These are phyloP conservation scores for Silurus meridionalis DNA, from an alignment of 2,113 vertebrate species.

Conservation along the genomic window DNA sequence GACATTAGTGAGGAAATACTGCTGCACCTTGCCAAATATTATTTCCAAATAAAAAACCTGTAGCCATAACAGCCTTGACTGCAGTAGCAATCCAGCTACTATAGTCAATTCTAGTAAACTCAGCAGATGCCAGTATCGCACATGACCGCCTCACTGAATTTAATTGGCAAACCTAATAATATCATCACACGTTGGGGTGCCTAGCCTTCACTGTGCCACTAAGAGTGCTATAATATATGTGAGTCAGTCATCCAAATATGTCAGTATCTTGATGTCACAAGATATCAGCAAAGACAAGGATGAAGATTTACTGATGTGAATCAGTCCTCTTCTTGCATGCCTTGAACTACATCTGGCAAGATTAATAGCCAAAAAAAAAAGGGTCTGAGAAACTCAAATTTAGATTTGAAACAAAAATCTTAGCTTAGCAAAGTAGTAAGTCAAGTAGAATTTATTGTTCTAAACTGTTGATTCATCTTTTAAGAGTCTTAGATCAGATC, in stretches of 20 bases:
- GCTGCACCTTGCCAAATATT: not conserved
- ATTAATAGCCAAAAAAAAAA: not conserved
- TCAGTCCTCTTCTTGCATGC: no score
- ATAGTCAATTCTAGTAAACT: not conserved
- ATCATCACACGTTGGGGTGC: not conserved
- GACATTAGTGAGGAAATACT: not conserved
- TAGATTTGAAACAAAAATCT: not conserved
- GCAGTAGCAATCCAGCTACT: not conserved
- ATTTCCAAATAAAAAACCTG: not conserved
- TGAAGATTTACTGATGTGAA: not conserved
- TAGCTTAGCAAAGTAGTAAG: not conserved
- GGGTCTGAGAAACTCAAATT: not conserved
- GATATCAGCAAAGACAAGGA: not conserved
- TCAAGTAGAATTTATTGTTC: not conserved
- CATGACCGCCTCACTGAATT: not conserved
- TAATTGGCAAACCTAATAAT: not conserved
- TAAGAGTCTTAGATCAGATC: not conserved
- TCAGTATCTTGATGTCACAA: not conserved
- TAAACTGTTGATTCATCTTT: not conserved
- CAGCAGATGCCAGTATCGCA: not conserved
- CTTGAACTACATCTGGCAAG: not conserved
- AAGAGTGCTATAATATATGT: not conserved
- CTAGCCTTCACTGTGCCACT: not conserved
- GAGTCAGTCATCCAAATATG: not conserved
- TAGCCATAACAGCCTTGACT: not conserved